phyloP scores from a whole-genome alignment of 2,888 invertebrate genomes.

The Scaptomyza cyrtandrae region DNA sequence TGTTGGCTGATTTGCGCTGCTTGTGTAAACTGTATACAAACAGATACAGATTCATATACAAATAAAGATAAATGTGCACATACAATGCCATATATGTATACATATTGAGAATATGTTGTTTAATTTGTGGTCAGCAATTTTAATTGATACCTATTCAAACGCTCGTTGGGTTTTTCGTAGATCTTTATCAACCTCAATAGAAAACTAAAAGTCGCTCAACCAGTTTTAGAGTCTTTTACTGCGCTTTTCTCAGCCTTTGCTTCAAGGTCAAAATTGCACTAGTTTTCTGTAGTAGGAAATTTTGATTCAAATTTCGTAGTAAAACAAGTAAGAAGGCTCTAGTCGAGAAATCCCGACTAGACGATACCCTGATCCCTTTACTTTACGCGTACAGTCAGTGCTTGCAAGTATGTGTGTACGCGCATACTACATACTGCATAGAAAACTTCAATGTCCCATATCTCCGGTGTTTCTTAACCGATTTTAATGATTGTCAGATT shows the following conservation, averaged over 20 bases:
- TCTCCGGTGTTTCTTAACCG: no score
- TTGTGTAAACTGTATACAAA: conserved; percentile 12
- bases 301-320: no score
- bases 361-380: no score
- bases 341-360: no score
- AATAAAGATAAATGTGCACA: conserved; percentile 7
- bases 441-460: no score
- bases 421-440: no score
- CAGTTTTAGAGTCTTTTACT: conserved; percentile 58
- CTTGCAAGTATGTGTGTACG: no score
- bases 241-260: no score
- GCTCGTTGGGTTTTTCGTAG: conserved; percentile 41
- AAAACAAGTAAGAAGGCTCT: no score
- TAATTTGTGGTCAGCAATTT: conserved; percentile 32
- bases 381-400: no score
- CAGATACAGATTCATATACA: conserved; percentile 24
- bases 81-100: not conserved
- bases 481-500: no score
- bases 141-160: conserved; percentile 50
- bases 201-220: conserved; percentile 52
- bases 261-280: conserved; percentile 55
- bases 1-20: conserved; percentile 19
- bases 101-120: conserved; percentile 6
- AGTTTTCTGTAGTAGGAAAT: conserved; percentile 22
- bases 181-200: conserved; percentile 35